A percentile compares a stretch with the other conserved stretches of the same genome.
Conservation (phyloP, 35 echinoderm and acorn worm genomes). For the Heliocidaris erythrogramma region DNA sequence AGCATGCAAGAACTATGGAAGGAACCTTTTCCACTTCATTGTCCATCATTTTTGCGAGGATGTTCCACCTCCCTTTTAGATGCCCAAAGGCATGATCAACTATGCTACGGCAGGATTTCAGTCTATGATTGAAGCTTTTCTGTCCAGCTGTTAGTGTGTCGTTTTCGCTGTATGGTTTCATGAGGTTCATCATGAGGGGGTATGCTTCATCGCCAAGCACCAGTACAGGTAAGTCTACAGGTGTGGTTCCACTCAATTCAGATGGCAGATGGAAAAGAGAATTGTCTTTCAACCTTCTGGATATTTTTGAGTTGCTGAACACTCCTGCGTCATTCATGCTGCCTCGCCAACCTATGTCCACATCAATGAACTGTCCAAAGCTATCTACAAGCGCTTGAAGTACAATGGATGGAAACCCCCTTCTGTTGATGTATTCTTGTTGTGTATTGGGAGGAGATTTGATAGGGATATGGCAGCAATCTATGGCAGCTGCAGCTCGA, state of each 20-base stretch:
- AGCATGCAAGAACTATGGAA: conserved; percentile 1
- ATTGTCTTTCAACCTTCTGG: background rate
- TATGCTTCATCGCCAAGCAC: conserved; percentile 57
- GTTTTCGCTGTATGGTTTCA: conserved; percentile 36
- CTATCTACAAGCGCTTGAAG: conserved; percentile 58
- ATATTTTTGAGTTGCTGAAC: conserved; percentile 20
- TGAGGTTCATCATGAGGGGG: conserved; percentile 23
- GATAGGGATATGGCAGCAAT: conserved; percentile 51
- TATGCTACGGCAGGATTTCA: background rate
- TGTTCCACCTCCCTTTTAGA: conserved; percentile 58
- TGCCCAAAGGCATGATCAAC: conserved; percentile 59
- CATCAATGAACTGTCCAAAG: conserved; percentile 53
- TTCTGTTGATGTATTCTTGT: conserved; percentile 57
- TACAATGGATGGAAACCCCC: conserved; percentile 49
- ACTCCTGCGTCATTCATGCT: conserved; percentile 57
- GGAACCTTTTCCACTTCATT: background rate
- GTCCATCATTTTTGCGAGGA: background rate
- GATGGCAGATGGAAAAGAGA: conserved; percentile 20
- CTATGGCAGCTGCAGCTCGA: conserved; percentile 15
- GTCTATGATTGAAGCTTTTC: conserved; percentile 34
- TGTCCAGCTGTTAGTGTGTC: background rate
- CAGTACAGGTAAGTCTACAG: conserved; percentile 40
- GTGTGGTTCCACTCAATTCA: background rate
- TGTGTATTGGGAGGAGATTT: conserved; percentile 18
- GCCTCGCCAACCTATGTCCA: conserved; percentile 47